phyloP scores from a whole-genome alignment of 2,113 vertebrate genomes.

The Gadus macrocephalus region DNA sequence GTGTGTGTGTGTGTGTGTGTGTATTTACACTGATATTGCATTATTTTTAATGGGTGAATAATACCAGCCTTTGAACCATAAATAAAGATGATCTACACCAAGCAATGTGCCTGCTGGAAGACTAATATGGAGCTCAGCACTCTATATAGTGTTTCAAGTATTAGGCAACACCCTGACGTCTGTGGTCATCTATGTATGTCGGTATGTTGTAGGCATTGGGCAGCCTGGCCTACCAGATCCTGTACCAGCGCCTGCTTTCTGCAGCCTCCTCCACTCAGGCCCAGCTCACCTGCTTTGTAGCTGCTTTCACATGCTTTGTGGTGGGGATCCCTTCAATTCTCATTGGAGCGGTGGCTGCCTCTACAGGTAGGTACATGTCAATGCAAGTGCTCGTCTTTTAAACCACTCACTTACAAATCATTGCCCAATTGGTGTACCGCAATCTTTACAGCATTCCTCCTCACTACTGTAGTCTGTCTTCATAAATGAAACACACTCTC shows the following conservation, averaged over 20 bases:
- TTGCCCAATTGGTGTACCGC: background rate
- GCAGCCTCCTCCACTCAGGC: constrained; percentile 59
- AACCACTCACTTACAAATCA: background rate
- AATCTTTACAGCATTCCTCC: background rate
- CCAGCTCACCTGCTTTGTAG: constrained; percentile 66
- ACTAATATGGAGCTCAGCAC: too few relatives aligned
- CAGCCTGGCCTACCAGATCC: constrained; percentile 72
- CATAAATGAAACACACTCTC: background rate
- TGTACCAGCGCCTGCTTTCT: constrained; percentile 77
- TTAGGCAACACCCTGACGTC: too few relatives aligned
- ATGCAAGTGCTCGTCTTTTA: background rate
- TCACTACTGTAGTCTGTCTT: too few relatives aligned
- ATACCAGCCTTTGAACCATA: too few relatives aligned
- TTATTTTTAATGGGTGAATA: background rate
- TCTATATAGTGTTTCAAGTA: too few relatives aligned
- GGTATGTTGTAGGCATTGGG: constrained; percentile 61
- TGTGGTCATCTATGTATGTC: too few relatives aligned
- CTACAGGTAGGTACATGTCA: constrained; percentile 63
- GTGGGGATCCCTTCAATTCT: constrained; percentile 72
- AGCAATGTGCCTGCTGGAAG: too few relatives aligned
- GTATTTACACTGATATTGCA: constrained; percentile 13
- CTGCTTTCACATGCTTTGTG: constrained; percentile 53
- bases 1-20: background rate
- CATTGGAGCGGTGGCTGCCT: constrained; percentile 70
- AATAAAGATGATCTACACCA: too few relatives aligned